Percentiles rank a stretch among this genome's conserved stretches.
phyloP scores from a whole-genome alignment of 2,797 vertebrate species.

The Eulemur coronatus region DNA sequence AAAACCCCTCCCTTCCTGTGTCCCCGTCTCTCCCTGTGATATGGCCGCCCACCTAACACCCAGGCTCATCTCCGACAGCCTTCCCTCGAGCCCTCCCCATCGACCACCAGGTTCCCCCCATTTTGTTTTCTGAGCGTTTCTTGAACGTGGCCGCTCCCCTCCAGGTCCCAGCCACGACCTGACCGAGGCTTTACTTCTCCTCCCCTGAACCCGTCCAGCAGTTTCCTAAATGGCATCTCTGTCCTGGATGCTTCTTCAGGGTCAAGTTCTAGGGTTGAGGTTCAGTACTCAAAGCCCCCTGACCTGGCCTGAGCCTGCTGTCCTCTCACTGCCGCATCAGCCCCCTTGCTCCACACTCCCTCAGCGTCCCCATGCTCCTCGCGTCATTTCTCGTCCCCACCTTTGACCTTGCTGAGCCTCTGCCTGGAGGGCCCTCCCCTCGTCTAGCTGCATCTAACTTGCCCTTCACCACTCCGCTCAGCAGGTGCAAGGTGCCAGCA shows the following conservation, averaged over 20 bases:
- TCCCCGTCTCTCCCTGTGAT: accelerated
- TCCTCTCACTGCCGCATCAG: no score
- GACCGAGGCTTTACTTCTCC: accelerated
- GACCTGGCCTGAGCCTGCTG: background rate
- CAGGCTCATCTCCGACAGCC: background rate
- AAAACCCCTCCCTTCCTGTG: background rate
- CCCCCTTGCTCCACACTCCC: background rate
- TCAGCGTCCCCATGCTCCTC: background rate
- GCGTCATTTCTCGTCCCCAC: accelerated
- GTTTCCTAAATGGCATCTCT: background rate
- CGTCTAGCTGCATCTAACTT: background rate
- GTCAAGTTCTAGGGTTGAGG: background rate
- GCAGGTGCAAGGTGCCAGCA: background rate
- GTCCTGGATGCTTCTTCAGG: background rate
- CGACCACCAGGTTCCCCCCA: background rate
- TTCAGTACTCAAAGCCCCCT: background rate
- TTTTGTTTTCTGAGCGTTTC: no score
- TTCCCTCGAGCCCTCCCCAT: background rate
- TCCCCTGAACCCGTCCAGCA: background rate
- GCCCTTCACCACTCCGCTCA: accelerated
- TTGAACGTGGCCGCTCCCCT: background rate
- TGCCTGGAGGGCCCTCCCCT: background rate
- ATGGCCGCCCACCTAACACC: no score
- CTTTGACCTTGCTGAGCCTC: background rate
- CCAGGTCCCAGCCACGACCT: accelerated